Conservation (phyloP, 2,797 vertebrate species). For the Cryptoprocta ferox region DNA sequence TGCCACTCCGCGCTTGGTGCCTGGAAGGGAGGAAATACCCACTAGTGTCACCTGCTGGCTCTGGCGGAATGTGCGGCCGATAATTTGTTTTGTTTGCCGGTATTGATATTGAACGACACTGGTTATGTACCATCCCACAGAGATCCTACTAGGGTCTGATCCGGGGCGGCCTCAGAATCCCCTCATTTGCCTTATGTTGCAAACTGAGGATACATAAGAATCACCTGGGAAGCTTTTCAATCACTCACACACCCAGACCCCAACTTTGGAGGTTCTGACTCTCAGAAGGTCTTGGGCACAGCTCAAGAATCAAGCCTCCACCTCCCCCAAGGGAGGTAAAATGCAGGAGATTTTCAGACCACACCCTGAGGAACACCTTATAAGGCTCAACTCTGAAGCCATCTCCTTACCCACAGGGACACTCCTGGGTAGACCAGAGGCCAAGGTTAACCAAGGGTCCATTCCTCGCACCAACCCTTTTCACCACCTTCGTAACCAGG, state of each 20-base stretch:
- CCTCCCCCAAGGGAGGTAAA: neutral
- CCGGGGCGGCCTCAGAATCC: neutral
- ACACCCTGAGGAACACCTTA: neutral
- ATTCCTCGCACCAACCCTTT: neutral
- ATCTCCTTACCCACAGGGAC: neutral
- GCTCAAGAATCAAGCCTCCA: neutral
- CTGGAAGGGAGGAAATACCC: slow-evolving; percentile 46
- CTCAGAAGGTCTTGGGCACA: neutral
- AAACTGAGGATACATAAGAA: neutral
- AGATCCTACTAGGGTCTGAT: neutral
- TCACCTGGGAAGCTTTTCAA: neutral
- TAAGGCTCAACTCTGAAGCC: neutral
- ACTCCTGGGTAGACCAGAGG: neutral
- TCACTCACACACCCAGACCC: neutral
- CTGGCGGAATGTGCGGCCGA: slow-evolving; percentile 1
- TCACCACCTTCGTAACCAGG: neutral
- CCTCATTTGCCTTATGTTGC: neutral
- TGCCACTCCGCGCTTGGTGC: neutral
- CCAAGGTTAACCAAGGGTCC: neutral
- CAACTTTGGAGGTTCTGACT: neutral
- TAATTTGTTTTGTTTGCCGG: slow-evolving; percentile 58
- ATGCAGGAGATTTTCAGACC: neutral
- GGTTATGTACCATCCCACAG: rapidly evolving
- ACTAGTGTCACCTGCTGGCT: slow-evolving; percentile 17
- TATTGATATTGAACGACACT: neutral